Conservation (phyloP, 2,888 invertebrate species). For the Oxyscelio sp. region DNA sequence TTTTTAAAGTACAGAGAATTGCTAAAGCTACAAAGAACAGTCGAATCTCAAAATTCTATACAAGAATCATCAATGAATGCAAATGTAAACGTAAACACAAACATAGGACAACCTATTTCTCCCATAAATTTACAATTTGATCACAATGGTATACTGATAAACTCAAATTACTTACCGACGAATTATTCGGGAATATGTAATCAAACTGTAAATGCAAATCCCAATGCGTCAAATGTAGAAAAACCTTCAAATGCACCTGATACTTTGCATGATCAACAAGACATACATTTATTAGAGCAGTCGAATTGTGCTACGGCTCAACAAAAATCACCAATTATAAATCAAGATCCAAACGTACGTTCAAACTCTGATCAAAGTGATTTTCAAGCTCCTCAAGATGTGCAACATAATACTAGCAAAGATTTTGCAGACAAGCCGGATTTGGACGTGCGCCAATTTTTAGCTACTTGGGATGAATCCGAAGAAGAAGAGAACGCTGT, state of each 20-base stretch:
- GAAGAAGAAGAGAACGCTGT: conserved; percentile 85
- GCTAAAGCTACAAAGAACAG: conserved; percentile 83
- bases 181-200: conserved; percentile 76
- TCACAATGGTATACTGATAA: conserved; percentile 86
- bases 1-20: conserved; percentile 83
- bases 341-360: conserved; percentile 40
- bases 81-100: conserved; percentile 48
- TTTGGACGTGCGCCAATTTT: conserved; percentile 87
- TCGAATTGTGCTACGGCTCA: conserved; percentile 14
- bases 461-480: conserved; percentile 87
- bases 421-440: conserved; percentile 85
- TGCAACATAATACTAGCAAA: conserved; percentile 69
- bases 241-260: conserved; percentile 50
- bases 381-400: conserved; percentile 41
- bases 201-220: conserved; percentile 40
- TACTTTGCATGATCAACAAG: conserved; percentile 43
- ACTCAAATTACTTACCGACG: conserved; percentile 82
- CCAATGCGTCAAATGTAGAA: conserved; percentile 51
- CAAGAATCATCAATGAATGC: conserved; percentile 80
- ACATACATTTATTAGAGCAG: conserved; percentile 51
- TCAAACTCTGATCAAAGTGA: conserved; percentile 52
- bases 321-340: conserved; percentile 19
- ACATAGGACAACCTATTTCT: conserved; percentile 73
- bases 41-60: conserved; percentile 83
- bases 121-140: conserved; percentile 87